Evolutionary conservation across 2,113 vertebrate genomes (phyloP).

Genomic region (Neodontobutis hainanensis): DNA sequence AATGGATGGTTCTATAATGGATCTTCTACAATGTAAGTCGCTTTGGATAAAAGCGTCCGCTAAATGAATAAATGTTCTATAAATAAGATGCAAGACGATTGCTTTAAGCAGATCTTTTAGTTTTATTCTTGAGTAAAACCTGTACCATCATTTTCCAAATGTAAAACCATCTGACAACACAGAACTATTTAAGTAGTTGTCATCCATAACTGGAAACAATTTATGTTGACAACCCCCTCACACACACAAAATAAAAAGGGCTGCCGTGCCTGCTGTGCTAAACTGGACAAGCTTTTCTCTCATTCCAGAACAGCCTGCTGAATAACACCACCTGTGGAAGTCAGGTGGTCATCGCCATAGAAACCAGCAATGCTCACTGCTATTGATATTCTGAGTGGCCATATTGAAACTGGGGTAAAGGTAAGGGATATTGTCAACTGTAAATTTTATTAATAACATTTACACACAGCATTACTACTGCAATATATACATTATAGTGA

Average conservation of each 20-base stretch:
- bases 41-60: too few species aligned
- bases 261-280: constrained; percentile 1
- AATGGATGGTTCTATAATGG: too few species aligned
- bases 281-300: constrained; percentile 56
- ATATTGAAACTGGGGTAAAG: constrained; percentile 67
- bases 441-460: not conserved
- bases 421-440: constrained; percentile 36
- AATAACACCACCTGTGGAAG: constrained; percentile 74
- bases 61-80: too few species aligned
- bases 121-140: too few species aligned
- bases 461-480: too few species aligned
- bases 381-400: constrained; percentile 63
- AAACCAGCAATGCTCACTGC: constrained; percentile 64
- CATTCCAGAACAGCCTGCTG: constrained; percentile 78
- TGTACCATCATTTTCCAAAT: too few species aligned
- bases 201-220: too few species aligned
- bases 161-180: not conserved
- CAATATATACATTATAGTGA: too few species aligned
- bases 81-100: too few species aligned
- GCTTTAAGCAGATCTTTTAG: too few species aligned
- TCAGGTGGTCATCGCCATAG: constrained; percentile 73
- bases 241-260: constrained; percentile 38
- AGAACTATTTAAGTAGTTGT: not conserved
- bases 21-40: too few species aligned
- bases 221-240: not conserved